Conservation (phyloP, 2,113 vertebrate species). For the Corythornis madagascariensis region DNA sequence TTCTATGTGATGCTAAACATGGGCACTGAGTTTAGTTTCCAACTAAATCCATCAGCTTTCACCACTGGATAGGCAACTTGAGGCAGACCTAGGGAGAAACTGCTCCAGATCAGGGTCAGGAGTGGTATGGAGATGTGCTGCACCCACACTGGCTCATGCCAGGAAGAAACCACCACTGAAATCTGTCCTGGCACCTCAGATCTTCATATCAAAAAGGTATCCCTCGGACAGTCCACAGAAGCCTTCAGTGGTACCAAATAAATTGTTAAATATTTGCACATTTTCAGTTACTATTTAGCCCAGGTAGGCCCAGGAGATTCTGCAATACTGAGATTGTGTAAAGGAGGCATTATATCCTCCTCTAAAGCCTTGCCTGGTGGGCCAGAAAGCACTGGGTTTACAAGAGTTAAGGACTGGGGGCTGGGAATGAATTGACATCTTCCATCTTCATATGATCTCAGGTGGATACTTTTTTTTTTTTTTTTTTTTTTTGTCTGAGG, state of each 20-base stretch:
- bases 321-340: neutral
- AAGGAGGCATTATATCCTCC: neutral
- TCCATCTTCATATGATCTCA: constrained; percentile 48
- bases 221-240: neutral
- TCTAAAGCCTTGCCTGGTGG: neutral
- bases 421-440: constrained; percentile 37
- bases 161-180: neutral
- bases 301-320: neutral
- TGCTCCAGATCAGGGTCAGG: accelerated
- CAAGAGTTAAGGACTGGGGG: constrained; percentile 23
- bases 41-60: neutral
- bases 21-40: neutral
- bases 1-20: neutral
- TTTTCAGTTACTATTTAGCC: constrained; percentile 9
- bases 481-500: constrained; percentile 39
- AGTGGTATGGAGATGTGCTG: neutral
- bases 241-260: neutral
- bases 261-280: neutral
- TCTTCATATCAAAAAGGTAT: accelerated
- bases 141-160: accelerated
- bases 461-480: constrained; percentile 47
- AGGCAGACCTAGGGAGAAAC: neutral
- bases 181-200: neutral
- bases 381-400: neutral
- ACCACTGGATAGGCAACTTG: neutral